phyloP scores from a whole-genome alignment of 2,888 invertebrate genomes.

The Glyphotaelius pellucidus region DNA sequence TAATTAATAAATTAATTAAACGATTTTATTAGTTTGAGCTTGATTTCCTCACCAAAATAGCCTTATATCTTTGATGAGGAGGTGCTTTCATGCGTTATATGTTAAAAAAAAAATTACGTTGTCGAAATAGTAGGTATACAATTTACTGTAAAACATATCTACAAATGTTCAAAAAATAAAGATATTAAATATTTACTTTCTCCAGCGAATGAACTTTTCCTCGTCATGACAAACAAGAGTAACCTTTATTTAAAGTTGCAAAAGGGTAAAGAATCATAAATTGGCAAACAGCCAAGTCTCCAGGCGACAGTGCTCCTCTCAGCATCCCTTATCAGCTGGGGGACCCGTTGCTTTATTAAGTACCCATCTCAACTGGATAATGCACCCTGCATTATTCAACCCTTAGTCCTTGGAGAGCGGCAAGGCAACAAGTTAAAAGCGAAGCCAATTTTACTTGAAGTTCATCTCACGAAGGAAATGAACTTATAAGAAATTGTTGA shows the following conservation, averaged over 20 bases:
- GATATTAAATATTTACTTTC: neutral
- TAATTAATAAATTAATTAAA: too few relatives aligned
- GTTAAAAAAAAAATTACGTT: too few relatives aligned
- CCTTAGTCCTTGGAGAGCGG: neutral
- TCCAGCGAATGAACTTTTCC: neutral
- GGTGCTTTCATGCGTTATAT: too few relatives aligned
- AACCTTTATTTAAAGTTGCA: neutral
- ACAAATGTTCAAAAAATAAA: too few relatives aligned
- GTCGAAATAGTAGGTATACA: too few relatives aligned
- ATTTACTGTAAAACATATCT: too few relatives aligned
- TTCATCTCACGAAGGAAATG: neutral
- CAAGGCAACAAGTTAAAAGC: neutral
- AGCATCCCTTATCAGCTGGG: neutral
- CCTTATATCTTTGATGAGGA: too few relatives aligned
- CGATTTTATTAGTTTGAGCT: too few relatives aligned
- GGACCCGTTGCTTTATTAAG: neutral
- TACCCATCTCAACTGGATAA: neutral
- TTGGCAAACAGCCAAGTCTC: neutral
- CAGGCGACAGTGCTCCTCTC: neutral
- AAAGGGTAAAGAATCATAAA: neutral
- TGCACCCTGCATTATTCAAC: neutral
- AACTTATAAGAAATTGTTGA: neutral
- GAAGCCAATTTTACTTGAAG: neutral
- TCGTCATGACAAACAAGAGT: neutral
- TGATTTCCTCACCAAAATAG: too few relatives aligned